phyloP scores from a whole-genome alignment of 2,888 invertebrate genomes.

The Ametastegia equiseti region DNA sequence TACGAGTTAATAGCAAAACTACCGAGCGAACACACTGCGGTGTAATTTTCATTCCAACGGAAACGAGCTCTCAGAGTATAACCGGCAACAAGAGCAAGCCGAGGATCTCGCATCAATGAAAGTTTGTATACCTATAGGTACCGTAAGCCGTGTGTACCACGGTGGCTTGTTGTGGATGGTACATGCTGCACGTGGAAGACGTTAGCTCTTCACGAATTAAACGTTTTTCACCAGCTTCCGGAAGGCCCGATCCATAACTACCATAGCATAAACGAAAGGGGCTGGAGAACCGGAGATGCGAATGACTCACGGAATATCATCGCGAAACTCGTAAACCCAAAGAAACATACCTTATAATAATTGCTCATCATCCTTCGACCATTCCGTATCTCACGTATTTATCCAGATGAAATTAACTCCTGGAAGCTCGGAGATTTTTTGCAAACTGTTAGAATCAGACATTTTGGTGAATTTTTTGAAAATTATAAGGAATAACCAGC shows the following conservation, averaged over 20 bases:
- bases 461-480: too few relatives aligned
- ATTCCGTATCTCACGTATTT: too few relatives aligned
- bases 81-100: constrained; percentile 38
- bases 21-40: constrained; percentile 43
- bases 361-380: neutral
- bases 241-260: neutral
- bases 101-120: constrained; percentile 38
- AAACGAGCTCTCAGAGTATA: constrained; percentile 57
- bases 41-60: constrained; percentile 63
- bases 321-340: neutral
- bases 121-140: too few relatives aligned
- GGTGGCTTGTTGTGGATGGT: constrained; percentile 11
- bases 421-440: too few relatives aligned
- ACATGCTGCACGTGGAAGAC: constrained; percentile 11
- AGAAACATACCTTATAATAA: too few relatives aligned
- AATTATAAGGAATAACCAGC: too few relatives aligned
- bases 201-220: constrained; percentile 10
- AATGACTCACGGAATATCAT: constrained; percentile 2
- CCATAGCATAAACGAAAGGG: neutral
- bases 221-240: constrained; percentile 10
- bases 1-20: constrained; percentile 45
- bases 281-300: neutral
- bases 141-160: neutral
- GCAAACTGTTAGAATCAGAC: too few relatives aligned
- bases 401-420: too few relatives aligned